These are phyloP conservation scores for Diglossa brunneiventris DNA, from an alignment of 2,113 vertebrate species.

Conservation along the genomic window DNA sequence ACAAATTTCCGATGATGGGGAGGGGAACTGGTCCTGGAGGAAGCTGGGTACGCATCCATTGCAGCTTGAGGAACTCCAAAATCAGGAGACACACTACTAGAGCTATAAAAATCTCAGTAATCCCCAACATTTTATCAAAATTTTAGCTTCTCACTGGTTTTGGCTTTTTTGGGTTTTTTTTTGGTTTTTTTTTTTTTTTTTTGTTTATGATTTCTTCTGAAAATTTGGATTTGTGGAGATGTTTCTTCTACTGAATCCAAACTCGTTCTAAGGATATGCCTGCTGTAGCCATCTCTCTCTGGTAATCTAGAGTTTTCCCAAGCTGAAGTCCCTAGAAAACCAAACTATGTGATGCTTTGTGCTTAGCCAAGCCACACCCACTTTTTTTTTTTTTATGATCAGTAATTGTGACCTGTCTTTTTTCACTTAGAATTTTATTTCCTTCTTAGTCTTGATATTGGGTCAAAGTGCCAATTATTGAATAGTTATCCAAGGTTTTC, in stretches of 20 bases:
- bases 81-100: neutral
- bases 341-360: neutral
- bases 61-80: slow-evolving; percentile 38
- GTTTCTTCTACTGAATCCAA: neutral
- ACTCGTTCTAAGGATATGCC: neutral
- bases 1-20: slow-evolving; percentile 63
- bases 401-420: neutral
- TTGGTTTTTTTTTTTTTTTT: too few species aligned
- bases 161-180: neutral
- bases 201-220: neutral
- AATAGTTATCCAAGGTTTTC: neutral
- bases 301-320: neutral
- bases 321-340: neutral
- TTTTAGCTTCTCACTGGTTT: neutral
- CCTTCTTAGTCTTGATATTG: neutral
- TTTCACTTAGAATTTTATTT: neutral
- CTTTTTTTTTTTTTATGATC: neutral
- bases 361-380: slow-evolving; percentile 34
- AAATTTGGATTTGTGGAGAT: neutral
- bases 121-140: neutral
- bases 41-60: slow-evolving; percentile 13
- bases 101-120: neutral
- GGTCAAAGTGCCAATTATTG: neutral
- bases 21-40: slow-evolving; percentile 66
- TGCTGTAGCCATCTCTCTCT: neutral